phyloP scores from a whole-genome alignment of 2,113 vertebrate species.

The Callospermophilus lateralis region DNA sequence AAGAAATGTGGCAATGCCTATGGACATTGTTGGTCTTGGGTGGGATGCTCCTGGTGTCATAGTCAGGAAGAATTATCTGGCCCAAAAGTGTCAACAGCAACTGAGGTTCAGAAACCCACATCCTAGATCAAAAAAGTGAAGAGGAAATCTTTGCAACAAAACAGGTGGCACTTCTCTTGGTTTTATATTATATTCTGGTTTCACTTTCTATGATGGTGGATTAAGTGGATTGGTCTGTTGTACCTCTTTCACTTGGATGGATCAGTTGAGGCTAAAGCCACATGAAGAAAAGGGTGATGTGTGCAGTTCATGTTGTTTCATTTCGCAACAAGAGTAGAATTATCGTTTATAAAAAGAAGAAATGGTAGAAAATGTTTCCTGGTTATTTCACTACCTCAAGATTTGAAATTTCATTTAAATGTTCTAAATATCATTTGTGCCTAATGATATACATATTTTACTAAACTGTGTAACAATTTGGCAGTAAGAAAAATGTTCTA shows the following conservation, averaged over 20 bases:
- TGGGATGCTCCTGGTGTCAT: background rate
- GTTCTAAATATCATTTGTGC: conserved; percentile 39
- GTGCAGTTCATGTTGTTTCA: conserved; percentile 87
- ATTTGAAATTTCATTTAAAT: conserved; percentile 78
- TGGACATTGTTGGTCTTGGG: background rate
- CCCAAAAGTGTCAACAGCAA: background rate
- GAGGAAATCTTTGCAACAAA: conserved; percentile 82
- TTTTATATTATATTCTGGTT: conserved; percentile 87
- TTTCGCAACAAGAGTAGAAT: conserved; percentile 91
- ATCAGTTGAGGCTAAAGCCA: conserved; percentile 88
- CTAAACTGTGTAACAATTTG: background rate
- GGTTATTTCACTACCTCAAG: conserved; percentile 86
- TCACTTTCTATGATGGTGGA: conserved; percentile 86
- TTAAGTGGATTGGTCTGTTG: conserved; percentile 85
- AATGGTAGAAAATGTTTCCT: conserved; percentile 88
- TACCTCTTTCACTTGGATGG: conserved; percentile 78
- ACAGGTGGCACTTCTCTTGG: conserved; percentile 84
- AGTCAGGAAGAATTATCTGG: background rate
- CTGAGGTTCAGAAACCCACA: background rate
- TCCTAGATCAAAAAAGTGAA: conserved; percentile 79
- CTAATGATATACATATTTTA: background rate
- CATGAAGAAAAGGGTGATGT: conserved; percentile 89
- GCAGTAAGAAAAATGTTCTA: background rate
- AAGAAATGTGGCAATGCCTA: background rate
- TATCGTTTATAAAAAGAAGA: conserved; percentile 93